Evolutionary conservation across 2,888 invertebrate species (phyloP), one percentile per base, ranked within the genome.

Genomic region (Melikaiella ostensackeni): DNA sequence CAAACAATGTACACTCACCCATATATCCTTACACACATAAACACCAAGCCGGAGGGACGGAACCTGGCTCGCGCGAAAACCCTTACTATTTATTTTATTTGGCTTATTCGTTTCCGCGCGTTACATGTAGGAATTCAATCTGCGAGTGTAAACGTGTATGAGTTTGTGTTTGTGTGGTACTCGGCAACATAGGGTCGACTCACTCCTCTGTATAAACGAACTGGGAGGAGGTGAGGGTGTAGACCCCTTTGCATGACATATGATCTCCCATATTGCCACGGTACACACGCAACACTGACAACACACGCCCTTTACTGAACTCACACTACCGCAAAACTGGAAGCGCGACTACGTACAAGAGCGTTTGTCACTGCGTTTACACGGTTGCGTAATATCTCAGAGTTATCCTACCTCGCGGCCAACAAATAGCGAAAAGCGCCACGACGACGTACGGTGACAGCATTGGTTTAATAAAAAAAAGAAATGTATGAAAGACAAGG

Each of bases 201-300:
- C 30, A 30, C 62, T 73, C 77, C 77, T 78, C 77, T 82, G 82
- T 80, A 83, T 83, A 79, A 77, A 82, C 77, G 80, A 75, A 79
- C 79, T 74, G 77, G 77, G 73, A 77, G 78, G 79, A 80, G 79
- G 80, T 74, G 79, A 78, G 80, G 80, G 79, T 81, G 82, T 81
- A 81, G 85, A 83, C 80, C 85, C 86, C 85, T 87, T 84, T 85
- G 86, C 88, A 90, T 91, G 91, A 91, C 91, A 90, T 91, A 91
- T 91, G 91, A 91, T 91, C 91, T 90, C 86, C 90, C 89, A 91
- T 91, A 91, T 91, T 91, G 90, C 89, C 84, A 84, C 78, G 86
- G 85, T 81, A 83, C 82, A 85, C 82, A 86, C 84, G 82, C 80
- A 81, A 78, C 82, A 79, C 80, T 59, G 78, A 78, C 77, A 76